phyloP scores from a whole-genome alignment of 2,113 vertebrate genomes.

The Aspiorhynchus laticeps region DNA sequence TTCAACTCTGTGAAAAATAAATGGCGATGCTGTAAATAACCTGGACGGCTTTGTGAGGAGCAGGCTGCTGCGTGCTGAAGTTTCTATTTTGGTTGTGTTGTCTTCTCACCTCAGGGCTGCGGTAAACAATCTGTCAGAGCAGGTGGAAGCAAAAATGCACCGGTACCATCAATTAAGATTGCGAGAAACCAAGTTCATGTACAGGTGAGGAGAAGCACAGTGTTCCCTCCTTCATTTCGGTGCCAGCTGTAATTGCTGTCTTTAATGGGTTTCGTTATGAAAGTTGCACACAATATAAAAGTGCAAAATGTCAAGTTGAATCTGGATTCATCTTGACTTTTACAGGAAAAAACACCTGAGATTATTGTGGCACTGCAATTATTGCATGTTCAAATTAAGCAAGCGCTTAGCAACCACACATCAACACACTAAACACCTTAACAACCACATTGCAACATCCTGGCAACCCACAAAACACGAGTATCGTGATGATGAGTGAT shows the following conservation, averaged over 20 bases:
- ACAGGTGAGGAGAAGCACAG: constrained; percentile 58
- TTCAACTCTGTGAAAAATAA: constrained; percentile 56
- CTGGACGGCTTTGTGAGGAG: constrained; percentile 47
- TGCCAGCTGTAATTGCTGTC: constrained; percentile 27
- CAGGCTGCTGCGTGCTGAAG: constrained; percentile 56
- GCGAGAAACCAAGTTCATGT: constrained; percentile 53
- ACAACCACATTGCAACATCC: not conserved
- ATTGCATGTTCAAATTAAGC: not conserved
- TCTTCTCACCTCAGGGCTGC: constrained; percentile 59
- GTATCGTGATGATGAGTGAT: no score
- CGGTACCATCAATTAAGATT: constrained; percentile 56
- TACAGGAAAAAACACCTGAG: not conserved
- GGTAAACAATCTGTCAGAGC: constrained; percentile 58
- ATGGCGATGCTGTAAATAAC: constrained; percentile 42
- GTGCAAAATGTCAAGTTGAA: not conserved
- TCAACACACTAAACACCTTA: not conserved
- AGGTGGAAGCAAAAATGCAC: constrained; percentile 58
- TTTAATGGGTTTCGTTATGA: constrained; percentile 32
- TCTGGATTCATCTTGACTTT: not conserved
- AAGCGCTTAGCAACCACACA: not conserved
- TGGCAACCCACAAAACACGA: not conserved
- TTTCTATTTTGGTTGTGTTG: constrained; percentile 64
- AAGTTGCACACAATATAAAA: not conserved
- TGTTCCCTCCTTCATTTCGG: constrained; percentile 35
- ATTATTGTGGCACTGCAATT: not conserved